Base-by-base conservation (phyloP, 2,797 vertebrate genomes). In the Syndactyla subalaris region DNA sequence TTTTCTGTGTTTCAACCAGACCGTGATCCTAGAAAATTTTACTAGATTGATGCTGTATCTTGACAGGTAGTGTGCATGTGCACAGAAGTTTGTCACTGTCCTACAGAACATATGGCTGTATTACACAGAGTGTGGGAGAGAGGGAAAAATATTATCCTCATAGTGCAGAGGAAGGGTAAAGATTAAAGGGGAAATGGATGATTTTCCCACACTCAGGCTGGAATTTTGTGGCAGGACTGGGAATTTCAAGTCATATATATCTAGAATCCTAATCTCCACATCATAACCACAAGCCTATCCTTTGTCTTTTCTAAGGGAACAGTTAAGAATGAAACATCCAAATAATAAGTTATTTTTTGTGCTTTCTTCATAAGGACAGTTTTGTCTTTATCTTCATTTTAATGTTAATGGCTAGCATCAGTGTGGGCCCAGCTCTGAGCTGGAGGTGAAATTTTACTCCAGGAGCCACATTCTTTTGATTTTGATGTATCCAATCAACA, bases 131-230 rank as follows among this genome's bases (percentile, higher is more conserved):
- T 55, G 22, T 66, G 39, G 58, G 85, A 86, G 51, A 93, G 88
- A 81, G 61, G 45, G 46, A 74, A 85, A 84, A 80, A 29, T 55
- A 45, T 29, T 74, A 72, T 85, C 55, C 66, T 26, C 2, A 7
- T 19, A 59, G 59, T 61, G 38, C 45, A 73, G 68, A 89, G 34
- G 36, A 48, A 85, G 19, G 62, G 23, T 41, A 58, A 62, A 85
- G 23, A 92, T 84, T 91, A 83, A 89, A 91, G n/a, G 59, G 38
- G 58, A 88, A 82, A 75, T 67, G 58, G 51, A 66, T 91, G 48
- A 73, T 84, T 92, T 97, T 96, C 94, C 88, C 94, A 95, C 87
- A 88, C 36, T 74, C 48, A 43, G 52, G 30, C 82, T 73, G 67
- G 76, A 89, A 59, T 58, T 81, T 81, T 81, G 55, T 88, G 76